These are phyloP conservation scores for Nomada goodeniana DNA, from an alignment of 2,888 invertebrate genomes.

Conservation along the genomic window DNA sequence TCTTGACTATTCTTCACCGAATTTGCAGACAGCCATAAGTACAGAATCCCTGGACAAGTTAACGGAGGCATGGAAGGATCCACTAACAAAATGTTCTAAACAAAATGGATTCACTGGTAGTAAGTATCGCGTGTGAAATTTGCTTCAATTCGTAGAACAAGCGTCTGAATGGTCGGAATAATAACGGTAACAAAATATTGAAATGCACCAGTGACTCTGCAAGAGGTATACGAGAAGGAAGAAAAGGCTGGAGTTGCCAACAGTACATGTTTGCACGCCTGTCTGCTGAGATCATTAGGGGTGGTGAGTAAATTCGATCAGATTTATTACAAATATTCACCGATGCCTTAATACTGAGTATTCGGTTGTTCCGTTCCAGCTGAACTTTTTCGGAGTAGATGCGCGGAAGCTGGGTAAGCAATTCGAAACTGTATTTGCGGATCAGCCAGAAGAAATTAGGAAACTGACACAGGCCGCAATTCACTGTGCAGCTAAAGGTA, in stretches of 20 bases:
- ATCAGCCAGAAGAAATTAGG: background rate
- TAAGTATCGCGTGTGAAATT: background rate
- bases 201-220: slow-evolving; percentile 1
- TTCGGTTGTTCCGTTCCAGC: slow-evolving; percentile 1
- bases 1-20: background rate
- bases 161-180: background rate
- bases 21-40: background rate
- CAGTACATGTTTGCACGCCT: slow-evolving; percentile 9
- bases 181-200: too few species aligned
- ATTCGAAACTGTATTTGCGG: background rate
- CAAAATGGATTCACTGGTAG: slow-evolving; percentile 17
- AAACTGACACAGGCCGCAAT: accelerated
- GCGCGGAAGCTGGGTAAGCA: background rate
- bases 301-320: background rate
- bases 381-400: slow-evolving; percentile 15
- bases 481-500: slow-evolving; percentile 21
- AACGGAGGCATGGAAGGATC: background rate
- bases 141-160: too few species aligned
- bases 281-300: background rate
- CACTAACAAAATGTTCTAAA: background rate
- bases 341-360: too few species aligned
- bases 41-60: background rate
- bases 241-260: background rate
- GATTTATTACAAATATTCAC: background rate
- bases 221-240: slow-evolving; percentile 20